These are phyloP conservation scores for Tachuris rubrigastra DNA, from an alignment of 2,113 vertebrate genomes.

Conservation along the genomic window DNA sequence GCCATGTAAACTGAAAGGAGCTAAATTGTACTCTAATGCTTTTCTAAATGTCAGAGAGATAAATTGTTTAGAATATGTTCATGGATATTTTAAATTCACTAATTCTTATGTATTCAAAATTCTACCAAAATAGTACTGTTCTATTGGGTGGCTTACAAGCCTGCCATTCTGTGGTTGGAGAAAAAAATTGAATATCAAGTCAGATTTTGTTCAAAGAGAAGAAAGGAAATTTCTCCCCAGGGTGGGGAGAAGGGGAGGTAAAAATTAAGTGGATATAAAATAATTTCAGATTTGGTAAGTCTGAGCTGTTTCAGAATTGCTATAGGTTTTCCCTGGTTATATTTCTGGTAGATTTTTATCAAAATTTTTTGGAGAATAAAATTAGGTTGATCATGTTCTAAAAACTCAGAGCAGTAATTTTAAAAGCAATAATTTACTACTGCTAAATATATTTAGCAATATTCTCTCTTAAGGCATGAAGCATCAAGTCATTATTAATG, in stretches of 20 bases:
- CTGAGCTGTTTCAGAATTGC: neutral
- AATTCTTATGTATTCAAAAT: neutral
- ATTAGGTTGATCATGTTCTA: conserved; percentile 12
- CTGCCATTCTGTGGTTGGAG: neutral
- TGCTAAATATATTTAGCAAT: conserved; percentile 70
- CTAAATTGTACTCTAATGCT: neutral
- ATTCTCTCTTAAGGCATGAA: conserved; percentile 75
- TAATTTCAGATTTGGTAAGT: neutral
- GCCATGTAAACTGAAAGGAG: neutral
- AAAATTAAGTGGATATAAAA: neutral
- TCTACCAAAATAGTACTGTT: neutral
- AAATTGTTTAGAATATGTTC: neutral
- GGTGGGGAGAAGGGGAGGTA: neutral
- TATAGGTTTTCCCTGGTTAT: neutral
- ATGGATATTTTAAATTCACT: neutral
- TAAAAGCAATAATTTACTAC: conserved; percentile 72
- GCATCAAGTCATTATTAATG: neutral
- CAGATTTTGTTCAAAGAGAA: neutral
- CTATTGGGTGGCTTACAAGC: neutral
- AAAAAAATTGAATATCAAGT: neutral
- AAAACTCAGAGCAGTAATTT: conserved; percentile 38
- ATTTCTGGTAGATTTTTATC: conserved; percentile 15
- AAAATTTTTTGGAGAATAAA: neutral
- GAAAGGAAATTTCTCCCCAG: neutral
- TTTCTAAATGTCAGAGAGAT: neutral